Base-by-base conservation (phyloP, 2,797 vertebrate genomes). In the Pseudocheirus occidentalis region DNA sequence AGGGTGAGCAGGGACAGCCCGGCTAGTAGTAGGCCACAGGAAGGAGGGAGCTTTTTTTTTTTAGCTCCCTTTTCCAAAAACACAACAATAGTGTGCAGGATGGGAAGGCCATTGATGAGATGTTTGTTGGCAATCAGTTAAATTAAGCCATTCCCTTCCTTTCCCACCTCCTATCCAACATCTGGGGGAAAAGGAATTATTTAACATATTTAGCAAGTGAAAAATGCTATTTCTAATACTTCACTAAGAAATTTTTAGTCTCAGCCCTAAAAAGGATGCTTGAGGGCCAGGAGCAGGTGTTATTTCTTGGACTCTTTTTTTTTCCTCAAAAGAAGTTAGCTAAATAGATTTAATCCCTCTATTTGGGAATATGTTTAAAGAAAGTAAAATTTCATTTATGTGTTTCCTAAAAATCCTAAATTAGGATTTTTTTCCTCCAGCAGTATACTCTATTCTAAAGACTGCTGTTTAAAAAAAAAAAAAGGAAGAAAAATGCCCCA, bases 281-380 rank as follows among this genome's bases (percentile, higher is more conserved):
- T 90, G 53, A 95, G 73, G 40, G 21, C 73, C 40, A 87, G 21
- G 9, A 46, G 40, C 73, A 87, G 28, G n/a, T 94, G 40, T 91
- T 90, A 53, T 29, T 94, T 95, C 52, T 92, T 94, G n/a, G 91
- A 53, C 50, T 92, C 16, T 11, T 27, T 50, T 81, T 46, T 87
- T 46, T 40, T 5, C 4, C 73, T 87, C 40, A 50, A 87, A 87
- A 50, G 9, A 50, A 87, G 24, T 95, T 95, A n/a, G 34, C 54
- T 93, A 81, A 95, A 89, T 90, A 40, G 11, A 90, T 92, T 90
- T 92, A 53, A 92, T 87, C 94, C 57, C 96, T 91, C 81, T 94
- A 95, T 93, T 52, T 93, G 24, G 24, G 1, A 28, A 27, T 73
- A 3, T 89, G 95, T 96, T 93, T 96, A 40, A 91, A 96, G 57